A percentile compares a stretch with the other conserved stretches of the same genome.
These are phyloP conservation scores for Osmerus mordax DNA, from an alignment of 2,113 vertebrate genomes.

Conservation along the genomic window DNA sequence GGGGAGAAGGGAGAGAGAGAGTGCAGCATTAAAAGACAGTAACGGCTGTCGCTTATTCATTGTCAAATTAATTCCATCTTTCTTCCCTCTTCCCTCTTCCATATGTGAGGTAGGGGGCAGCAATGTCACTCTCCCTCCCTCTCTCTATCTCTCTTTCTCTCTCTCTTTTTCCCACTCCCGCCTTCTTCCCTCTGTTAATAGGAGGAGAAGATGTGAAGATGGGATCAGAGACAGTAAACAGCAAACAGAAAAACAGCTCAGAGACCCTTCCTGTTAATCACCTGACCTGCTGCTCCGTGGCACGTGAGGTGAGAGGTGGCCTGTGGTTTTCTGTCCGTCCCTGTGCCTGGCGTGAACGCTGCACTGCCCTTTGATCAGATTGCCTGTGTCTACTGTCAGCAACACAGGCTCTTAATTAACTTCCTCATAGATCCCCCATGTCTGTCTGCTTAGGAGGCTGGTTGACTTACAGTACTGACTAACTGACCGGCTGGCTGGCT, in stretches of 20 bases:
- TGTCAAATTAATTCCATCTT: constrained; percentile 86
- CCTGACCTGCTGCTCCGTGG: constrained; percentile 79
- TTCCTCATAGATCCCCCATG: constrained; percentile 32
- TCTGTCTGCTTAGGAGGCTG: too few species aligned
- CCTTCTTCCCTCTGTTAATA: too few species aligned
- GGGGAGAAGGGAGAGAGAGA: constrained; percentile 47
- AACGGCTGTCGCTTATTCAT: constrained; percentile 79
- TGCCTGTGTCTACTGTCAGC: constrained; percentile 72
- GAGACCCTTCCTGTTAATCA: constrained; percentile 76
- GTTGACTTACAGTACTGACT: too few species aligned
- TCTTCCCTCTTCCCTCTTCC: constrained; percentile 51
- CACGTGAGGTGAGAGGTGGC: constrained; percentile 70
- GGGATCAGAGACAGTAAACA: neutral
- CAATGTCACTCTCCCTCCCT: constrained; percentile 9
- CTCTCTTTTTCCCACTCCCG: too few species aligned
- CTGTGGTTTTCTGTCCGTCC: constrained; percentile 66
- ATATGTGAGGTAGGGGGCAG: constrained; percentile 53
- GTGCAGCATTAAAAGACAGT: constrained; percentile 64
- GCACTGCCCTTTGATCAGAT: constrained; percentile 72
- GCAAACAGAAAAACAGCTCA: constrained; percentile 76
- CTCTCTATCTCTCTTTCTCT: constrained; percentile 4
- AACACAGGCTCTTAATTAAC: constrained; percentile 82
- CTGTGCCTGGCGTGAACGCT: constrained; percentile 60
- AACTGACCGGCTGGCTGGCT: too few species aligned
- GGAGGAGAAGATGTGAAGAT: too few species aligned